phyloP scores from a whole-genome alignment of 2,113 vertebrate genomes.

The Taxidea taxus region DNA sequence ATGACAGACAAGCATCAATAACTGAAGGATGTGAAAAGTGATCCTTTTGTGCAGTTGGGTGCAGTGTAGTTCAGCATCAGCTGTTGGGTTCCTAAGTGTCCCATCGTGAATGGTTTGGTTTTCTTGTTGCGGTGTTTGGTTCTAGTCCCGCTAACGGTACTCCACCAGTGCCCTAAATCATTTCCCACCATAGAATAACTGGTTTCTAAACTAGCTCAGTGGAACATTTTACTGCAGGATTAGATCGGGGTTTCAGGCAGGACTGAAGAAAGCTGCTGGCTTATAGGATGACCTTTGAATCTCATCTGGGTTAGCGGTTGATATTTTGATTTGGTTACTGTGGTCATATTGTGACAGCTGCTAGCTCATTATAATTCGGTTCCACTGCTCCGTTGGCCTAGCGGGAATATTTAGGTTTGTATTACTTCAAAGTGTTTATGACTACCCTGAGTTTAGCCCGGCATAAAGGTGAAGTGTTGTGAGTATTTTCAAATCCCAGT shows the following conservation, averaged over 20 bases:
- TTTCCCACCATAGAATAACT: not conserved
- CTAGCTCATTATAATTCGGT: slow-evolving; percentile 74
- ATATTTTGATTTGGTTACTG: slow-evolving; percentile 79
- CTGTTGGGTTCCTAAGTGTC: not conserved
- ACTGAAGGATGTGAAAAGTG: slow-evolving; percentile 1
- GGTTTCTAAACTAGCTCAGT: slow-evolving; percentile 47
- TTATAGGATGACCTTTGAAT: slow-evolving; percentile 80
- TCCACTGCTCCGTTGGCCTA: slow-evolving; percentile 65
- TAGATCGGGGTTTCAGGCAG: slow-evolving; percentile 60
- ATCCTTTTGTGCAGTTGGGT: slow-evolving; percentile 58
- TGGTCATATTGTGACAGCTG: slow-evolving; percentile 82
- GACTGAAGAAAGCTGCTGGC: slow-evolving; percentile 76
- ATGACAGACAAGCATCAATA: not conserved
- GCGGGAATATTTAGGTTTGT: slow-evolving; percentile 75
- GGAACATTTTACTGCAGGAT: slow-evolving; percentile 71
- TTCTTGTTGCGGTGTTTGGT: slow-evolving; percentile 52
- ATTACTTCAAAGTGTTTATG: slow-evolving; percentile 68
- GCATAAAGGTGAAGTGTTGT: slow-evolving; percentile 51
- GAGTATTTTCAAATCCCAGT: slow-evolving; percentile 39
- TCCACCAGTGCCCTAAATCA: not conserved
- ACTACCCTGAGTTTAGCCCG: slow-evolving; percentile 32
- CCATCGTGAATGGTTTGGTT: slow-evolving; percentile 16
- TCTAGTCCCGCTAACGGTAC: not conserved
- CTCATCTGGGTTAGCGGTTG: slow-evolving; percentile 80
- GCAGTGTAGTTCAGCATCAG: not conserved